phyloP scores from a whole-genome alignment of 2,888 invertebrate genomes.

The Drosophila mayaguana region DNA sequence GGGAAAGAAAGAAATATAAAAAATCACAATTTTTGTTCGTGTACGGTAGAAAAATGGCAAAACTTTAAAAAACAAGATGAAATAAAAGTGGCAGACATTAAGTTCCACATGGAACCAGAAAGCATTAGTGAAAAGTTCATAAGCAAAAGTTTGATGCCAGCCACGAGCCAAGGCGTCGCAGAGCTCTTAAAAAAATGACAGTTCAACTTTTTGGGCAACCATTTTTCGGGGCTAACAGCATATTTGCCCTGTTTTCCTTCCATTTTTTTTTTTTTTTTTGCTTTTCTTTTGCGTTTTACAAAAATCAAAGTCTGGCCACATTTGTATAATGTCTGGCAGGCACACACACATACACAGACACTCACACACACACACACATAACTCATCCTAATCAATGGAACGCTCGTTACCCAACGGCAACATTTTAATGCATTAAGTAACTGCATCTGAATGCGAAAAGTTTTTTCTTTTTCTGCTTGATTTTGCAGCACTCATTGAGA shows the following conservation, averaged over 20 bases:
- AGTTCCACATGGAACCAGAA: constrained; percentile 62
- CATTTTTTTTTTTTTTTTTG: too few relatives aligned
- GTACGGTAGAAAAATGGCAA: constrained; percentile 66
- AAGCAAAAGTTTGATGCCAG: constrained; percentile 63
- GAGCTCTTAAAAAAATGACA: constrained; percentile 65
- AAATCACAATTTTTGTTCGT: constrained; percentile 55
- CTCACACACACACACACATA: constrained; percentile 21
- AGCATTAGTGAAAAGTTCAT: constrained; percentile 71
- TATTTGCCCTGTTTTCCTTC: constrained; percentile 14
- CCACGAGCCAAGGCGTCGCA: constrained; percentile 4
- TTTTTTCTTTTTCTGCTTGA: constrained; percentile 51
- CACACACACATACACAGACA: constrained; percentile 8
- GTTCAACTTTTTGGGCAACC: constrained; percentile 62
- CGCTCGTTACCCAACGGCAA: constrained; percentile 20
- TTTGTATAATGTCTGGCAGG: constrained; percentile 60
- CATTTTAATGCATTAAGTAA: constrained; percentile 78
- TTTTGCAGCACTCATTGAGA: constrained; percentile 32
- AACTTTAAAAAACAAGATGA: constrained; percentile 72
- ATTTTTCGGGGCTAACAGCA: constrained; percentile 54
- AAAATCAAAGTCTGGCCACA: constrained; percentile 65
- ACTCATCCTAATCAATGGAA: constrained; percentile 55
- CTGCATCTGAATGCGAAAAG: constrained; percentile 71
- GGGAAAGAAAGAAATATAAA: constrained; percentile 31
- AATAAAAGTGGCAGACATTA: constrained; percentile 68
- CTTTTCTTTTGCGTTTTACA: constrained; percentile 26